Evolutionary conservation across 2,888 invertebrate species (phyloP), one percentile per base, ranked within the genome.

Genomic region (Mycalesis mineus): DNA sequence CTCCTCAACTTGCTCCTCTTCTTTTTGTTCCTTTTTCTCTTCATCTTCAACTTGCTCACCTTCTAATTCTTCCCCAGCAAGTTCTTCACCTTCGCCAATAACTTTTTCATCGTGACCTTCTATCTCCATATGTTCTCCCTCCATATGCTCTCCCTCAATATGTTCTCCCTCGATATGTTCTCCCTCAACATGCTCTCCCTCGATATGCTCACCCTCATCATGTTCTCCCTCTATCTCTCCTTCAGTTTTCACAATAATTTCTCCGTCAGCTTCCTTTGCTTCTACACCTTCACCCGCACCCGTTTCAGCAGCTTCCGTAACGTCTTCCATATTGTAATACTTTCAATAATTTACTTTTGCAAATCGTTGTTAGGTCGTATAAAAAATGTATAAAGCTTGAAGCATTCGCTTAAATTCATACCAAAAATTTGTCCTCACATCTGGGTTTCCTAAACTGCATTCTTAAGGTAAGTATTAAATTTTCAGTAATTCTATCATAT

Each of bases 401-500:
- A 22, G 22, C 5, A 22, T 22, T 22, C 22, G 5, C 3, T 4
- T 22, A 22, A 22, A 40, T 45, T 83, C 74, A 86, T 64, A 85
- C 84, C 59, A 82, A 66, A 66, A 73, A 79, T 37, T 78, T 75
- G 62, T 87, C 82, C 57, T 74, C 73, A 57, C 78, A 73, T 80
- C 77, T 74, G 55, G 77, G 77, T 64, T 75, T 81, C 29, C 71
- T 71, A 45, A 86, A 77, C 15, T 81, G 72, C 58, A 68, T 67
- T 47, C 86, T 76, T 8, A 86, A 66, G 45, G 78, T 71, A 45
- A 72, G 54, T 37, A 80, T 84, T 61, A 87, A 68, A 65, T 84
- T 84, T 59, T 75, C 79, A 7, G 84, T 86, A 63, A 87, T 84
- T 74, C 74, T 80, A 61, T 82, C 80, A 77, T 83, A 85, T 40